These are phyloP conservation scores for Oreochromis mossambicus DNA, from an alignment of 2,797 vertebrate species.

Conservation along the genomic window DNA sequence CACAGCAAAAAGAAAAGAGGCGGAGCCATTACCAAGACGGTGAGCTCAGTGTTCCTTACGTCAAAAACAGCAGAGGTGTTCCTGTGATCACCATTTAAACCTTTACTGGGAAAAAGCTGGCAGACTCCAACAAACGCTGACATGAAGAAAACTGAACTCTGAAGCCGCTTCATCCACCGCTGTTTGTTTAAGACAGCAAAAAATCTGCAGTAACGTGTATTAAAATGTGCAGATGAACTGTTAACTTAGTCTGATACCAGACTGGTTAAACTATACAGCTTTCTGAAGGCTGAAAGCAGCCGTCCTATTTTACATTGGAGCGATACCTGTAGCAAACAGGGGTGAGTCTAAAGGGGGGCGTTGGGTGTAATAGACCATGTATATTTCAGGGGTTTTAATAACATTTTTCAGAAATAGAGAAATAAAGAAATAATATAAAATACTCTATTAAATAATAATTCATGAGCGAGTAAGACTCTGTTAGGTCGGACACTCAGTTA, in stretches of 20 bases:
- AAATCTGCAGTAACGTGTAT: accelerated
- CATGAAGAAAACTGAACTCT: not conserved
- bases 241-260: not conserved
- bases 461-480: not conserved
- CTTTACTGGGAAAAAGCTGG: not conserved
- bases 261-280: not conserved
- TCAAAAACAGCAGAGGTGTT: not conserved
- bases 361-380: not conserved
- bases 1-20: not conserved
- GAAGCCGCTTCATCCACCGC: not conserved
- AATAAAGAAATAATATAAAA: not conserved
- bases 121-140: not conserved
- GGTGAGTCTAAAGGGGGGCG: not conserved
- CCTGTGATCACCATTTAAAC: not conserved
- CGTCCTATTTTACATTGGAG: accelerated
- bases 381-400: not conserved
- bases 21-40: not conserved
- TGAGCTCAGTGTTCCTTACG: accelerated
- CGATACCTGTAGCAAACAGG: not conserved
- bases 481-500: not conserved
- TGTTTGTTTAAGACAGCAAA: not conserved
- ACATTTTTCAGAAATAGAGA: not conserved
- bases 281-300: not conserved
- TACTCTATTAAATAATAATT: not conserved
- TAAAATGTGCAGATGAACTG: not conserved